Conservation (phyloP, 2,797 vertebrate species). For the Xenopus petersii region DNA sequence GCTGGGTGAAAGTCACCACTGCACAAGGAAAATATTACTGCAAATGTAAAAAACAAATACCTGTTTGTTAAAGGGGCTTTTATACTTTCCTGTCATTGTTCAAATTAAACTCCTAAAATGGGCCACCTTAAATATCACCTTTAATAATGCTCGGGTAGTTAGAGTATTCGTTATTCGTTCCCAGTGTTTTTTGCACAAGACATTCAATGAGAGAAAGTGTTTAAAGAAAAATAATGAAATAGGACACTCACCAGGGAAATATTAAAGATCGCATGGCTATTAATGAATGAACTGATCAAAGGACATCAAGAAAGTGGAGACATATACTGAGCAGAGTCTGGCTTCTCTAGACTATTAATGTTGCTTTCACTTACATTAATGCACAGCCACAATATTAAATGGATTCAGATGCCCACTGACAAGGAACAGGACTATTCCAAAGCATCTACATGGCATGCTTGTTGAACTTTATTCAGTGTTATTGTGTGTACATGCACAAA, state of each 20-base stretch:
- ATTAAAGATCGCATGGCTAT: constrained; percentile 31
- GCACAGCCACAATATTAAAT: constrained; percentile 22
- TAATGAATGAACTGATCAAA: constrained; percentile 37
- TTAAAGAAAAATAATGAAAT: constrained; percentile 19
- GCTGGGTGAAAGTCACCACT: no score
- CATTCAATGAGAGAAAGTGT: constrained; percentile 11
- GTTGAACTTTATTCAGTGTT: background rate
- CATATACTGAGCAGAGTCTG: constrained; percentile 38
- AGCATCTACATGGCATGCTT: constrained; percentile 5
- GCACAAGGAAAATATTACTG: no score
- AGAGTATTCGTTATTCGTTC: background rate
- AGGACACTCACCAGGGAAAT: constrained; percentile 19
- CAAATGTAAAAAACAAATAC: no score
- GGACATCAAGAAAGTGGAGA: constrained; percentile 27
- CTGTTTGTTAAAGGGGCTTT: no score
- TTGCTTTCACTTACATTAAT: constrained; percentile 37
- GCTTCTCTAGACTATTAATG: constrained; percentile 20
- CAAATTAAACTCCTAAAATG: no score
- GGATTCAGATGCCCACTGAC: constrained; percentile 27
- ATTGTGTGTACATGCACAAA: background rate
- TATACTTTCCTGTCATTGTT: no score
- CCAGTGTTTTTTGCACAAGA: background rate
- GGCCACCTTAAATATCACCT: no score
- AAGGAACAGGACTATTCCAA: constrained; percentile 22
- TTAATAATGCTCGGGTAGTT: no score